Evolutionary conservation across 2,113 vertebrate species (phyloP), one percentile per base, ranked within the genome.

Genomic region (Oreochromis aureus): DNA sequence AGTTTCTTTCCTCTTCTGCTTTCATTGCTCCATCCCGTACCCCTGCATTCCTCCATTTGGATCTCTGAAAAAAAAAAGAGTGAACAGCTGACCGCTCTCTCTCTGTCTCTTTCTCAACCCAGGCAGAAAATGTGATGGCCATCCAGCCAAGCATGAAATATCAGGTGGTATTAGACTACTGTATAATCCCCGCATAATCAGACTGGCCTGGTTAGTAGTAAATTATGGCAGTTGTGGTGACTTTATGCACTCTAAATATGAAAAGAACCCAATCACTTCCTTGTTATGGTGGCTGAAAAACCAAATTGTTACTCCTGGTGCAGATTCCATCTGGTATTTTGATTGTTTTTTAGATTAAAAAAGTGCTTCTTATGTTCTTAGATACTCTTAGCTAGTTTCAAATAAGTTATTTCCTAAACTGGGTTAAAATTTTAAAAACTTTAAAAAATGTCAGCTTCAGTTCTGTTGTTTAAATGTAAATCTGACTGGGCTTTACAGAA

Each of bases 91-190:
- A 94, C 82, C 69, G 22, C 87, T 81, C 63, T 82, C 79, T 55
- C 82, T 80, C 34, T 58, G 18, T 69, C 44, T 81, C 27, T 53
- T 56, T 87, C 88, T 91, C 87, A 90, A 86, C 48, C 55, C 90
- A 92, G 84, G 92, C 91, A 93, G 90, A 93, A 94, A 93, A 94
- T 82, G 81, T 24, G 89, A 90, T 91, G 34, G 81, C 85, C n/a
- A 16, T 13, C 44, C 79, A 86, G 83, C 87, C 85, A 89, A 93
- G 91, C 91, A 88, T 94, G 81, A 94, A 93, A 92, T 93, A 90
- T 95, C 93, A 95, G 93, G 91, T 95, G 93, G 89, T 81, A 83
- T 90, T 85, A 89, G 79, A 83, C 79, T 56, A 81, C 82, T 82
- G 84, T 80, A 86, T 76, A 88, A 90, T 87, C 83, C 85, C 10